Percentiles rank a stretch among this genome's conserved stretches.
phyloP scores from a whole-genome alignment of 2,797 vertebrate species.

The Bradypodion ventrale region DNA sequence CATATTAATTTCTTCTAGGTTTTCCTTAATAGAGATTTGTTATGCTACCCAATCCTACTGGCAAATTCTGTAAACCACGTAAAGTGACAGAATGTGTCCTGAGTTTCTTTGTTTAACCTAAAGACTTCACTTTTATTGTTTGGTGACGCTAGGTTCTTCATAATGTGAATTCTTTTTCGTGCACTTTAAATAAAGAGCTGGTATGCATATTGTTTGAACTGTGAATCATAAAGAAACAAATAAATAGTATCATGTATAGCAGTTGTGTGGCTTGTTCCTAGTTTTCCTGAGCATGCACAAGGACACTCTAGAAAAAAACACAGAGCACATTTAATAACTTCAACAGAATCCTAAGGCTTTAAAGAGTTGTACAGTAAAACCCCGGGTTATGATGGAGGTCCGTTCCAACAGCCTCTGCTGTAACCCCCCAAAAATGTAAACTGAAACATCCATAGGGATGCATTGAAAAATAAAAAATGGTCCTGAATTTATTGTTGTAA shows the following conservation, averaged over 20 bases:
- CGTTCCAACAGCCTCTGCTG: too few species aligned
- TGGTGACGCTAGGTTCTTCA: constrained; percentile 47
- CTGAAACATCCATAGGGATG: too few species aligned
- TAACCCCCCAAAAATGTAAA: too few species aligned
- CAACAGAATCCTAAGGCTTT: not conserved
- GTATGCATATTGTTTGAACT: constrained; percentile 70
- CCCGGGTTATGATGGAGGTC: too few species aligned
- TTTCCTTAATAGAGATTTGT: constrained; percentile 41
- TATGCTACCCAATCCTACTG: constrained; percentile 33
- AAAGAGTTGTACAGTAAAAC: not conserved
- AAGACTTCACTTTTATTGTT: constrained; percentile 37
- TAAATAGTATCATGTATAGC: constrained; percentile 70
- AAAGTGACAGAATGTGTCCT: constrained; percentile 30
- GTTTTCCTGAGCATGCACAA: not conserved
- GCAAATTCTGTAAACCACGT: constrained; percentile 38
- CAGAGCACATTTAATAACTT: not conserved
- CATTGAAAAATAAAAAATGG: too few species aligned
- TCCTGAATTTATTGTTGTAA: too few species aligned
- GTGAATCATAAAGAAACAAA: constrained; percentile 71
- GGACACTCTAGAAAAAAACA: constrained; percentile 1
- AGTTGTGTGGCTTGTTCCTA: constrained; percentile 28
- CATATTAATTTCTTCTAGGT: constrained; percentile 24
- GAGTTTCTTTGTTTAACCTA: constrained; percentile 30
- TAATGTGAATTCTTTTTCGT: constrained; percentile 67
- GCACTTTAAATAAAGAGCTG: constrained; percentile 61